Conservation (phyloP, 2,888 invertebrate genomes). For the Mamestra brassicae region DNA sequence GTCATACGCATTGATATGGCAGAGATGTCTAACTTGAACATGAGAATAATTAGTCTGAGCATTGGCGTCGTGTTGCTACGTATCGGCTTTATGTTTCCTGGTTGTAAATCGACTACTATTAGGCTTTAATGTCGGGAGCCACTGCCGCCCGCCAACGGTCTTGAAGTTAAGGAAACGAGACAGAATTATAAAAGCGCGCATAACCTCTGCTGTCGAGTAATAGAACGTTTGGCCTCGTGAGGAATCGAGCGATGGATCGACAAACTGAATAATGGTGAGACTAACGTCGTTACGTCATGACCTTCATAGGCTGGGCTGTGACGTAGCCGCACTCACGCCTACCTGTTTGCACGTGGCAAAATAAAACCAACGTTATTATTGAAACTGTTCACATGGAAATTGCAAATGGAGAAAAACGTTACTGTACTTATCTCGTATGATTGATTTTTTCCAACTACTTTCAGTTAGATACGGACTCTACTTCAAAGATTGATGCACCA, state of each 20-base stretch:
- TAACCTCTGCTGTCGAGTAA: slow-evolving; percentile 78
- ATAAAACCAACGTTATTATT: slow-evolving; percentile 75
- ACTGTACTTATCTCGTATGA: slow-evolving; percentile 21
- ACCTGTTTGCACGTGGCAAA: slow-evolving; percentile 83
- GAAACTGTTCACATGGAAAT: slow-evolving; percentile 69
- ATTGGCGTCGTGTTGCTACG: slow-evolving; percentile 64
- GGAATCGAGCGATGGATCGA: slow-evolving; percentile 84
- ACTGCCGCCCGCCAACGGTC: slow-evolving; percentile 68
- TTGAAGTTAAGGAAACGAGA: slow-evolving; percentile 77
- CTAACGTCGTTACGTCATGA: slow-evolving; percentile 85
- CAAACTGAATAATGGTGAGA: slow-evolving; percentile 85
- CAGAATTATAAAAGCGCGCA: slow-evolving; percentile 76
- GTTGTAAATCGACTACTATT: slow-evolving; percentile 73
- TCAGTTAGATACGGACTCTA: slow-evolving; percentile 14
- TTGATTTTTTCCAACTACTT: slow-evolving; percentile 1
- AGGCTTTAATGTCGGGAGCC: slow-evolving; percentile 67
- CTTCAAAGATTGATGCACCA: slow-evolving; percentile 11
- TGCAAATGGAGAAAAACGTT: slow-evolving; percentile 54
- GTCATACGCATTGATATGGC: slow-evolving; percentile 23
- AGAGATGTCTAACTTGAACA: slow-evolving; percentile 65
- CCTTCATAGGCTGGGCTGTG: slow-evolving; percentile 85
- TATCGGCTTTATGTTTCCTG: slow-evolving; percentile 70
- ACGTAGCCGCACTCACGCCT: slow-evolving; percentile 85
- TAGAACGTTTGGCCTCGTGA: slow-evolving; percentile 84
- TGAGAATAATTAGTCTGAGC: slow-evolving; percentile 69